These are phyloP conservation scores for Lucinisca nassula DNA, from an alignment of 2,888 invertebrate genomes.

Conservation along the genomic window DNA sequence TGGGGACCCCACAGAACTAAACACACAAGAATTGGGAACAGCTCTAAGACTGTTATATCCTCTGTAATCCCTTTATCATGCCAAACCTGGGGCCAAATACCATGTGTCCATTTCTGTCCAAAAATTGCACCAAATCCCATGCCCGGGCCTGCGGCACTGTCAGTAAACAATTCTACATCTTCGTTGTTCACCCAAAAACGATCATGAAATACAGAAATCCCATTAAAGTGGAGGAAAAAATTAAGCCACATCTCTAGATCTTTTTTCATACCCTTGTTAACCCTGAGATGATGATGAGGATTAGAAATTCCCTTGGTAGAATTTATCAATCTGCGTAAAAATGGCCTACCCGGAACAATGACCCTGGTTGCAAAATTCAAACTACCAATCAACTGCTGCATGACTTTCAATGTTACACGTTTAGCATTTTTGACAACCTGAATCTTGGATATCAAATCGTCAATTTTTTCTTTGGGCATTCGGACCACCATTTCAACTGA, in stretches of 20 bases:
- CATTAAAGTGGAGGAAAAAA: neutral
- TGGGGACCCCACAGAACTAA: slow-evolving; percentile 23
- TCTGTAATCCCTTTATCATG: slow-evolving; percentile 5
- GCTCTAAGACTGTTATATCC: slow-evolving; percentile 32
- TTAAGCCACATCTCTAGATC: neutral
- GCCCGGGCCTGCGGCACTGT: slow-evolving; percentile 15
- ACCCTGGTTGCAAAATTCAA: neutral
- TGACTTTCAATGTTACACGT: neutral
- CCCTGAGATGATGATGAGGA: slow-evolving; percentile 5
- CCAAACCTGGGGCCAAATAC: slow-evolving; percentile 20
- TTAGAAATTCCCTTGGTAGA: neutral
- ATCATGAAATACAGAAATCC: slow-evolving; percentile 23
- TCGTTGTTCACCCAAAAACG: slow-evolving; percentile 13
- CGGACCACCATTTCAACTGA: too few relatives aligned
- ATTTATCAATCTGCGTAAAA: neutral
- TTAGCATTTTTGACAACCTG: neutral
- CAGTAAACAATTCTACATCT: slow-evolving; percentile 23
- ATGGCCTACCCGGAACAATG: neutral
- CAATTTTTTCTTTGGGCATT: too few relatives aligned
- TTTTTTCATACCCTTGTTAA: neutral
- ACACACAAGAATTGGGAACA: slow-evolving; percentile 26
- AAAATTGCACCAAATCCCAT: slow-evolving; percentile 30
- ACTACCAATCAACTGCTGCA: neutral
- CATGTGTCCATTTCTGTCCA: slow-evolving; percentile 25
- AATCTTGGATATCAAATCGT: neutral